Base-by-base conservation (phyloP, 2,113 vertebrate species). In the Amblyopsis rosae region DNA sequence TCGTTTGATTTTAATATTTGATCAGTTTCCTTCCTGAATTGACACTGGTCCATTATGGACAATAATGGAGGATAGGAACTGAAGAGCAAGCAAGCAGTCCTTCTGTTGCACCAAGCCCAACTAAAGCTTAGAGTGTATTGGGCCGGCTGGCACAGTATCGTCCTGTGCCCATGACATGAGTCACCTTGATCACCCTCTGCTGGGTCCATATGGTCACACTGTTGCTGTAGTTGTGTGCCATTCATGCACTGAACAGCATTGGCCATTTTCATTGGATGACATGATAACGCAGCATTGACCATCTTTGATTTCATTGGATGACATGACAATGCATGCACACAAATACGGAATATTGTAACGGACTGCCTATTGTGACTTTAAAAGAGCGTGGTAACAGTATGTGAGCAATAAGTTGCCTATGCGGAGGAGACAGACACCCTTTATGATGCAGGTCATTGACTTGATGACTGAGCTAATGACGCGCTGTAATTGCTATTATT, bases 131-230 rank as follows among this genome's bases (percentile, higher is more conserved):
- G 46, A 3, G 47, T 62, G 69, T 71, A 70, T 70, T 73, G 19
- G 65, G 67, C 63, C 63, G 56, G 69, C 83, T 81, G 82, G 80
- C 81, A 84, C 73, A 66, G 59, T 53, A n/a, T 73, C 77, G 83
- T 86, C 82, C 82, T 87, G 82, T 87, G 75, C 81, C 79, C 77
- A 75, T 80, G 82, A 80, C 69, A 82, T 85, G 81, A 90, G 89
- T 87, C 86, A 89, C 86, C 91, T 88, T 82, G 77, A 81, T 88
- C 79, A 85, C 67, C 82, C 78, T 77, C 83, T 81, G 71, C 72
- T 62, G 69, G 35, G 70, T 64, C 86, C 87, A 88, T 90, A 90
- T 87, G 87, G 80, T 73, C 77, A 17, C 77, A 81, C 85, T 76
- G 65, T 72, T 77, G 11, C 79, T 83, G 67, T 79, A 73, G 72